Conservation (phyloP, 2,888 invertebrate species). For the Diabrotica balteata region DNA sequence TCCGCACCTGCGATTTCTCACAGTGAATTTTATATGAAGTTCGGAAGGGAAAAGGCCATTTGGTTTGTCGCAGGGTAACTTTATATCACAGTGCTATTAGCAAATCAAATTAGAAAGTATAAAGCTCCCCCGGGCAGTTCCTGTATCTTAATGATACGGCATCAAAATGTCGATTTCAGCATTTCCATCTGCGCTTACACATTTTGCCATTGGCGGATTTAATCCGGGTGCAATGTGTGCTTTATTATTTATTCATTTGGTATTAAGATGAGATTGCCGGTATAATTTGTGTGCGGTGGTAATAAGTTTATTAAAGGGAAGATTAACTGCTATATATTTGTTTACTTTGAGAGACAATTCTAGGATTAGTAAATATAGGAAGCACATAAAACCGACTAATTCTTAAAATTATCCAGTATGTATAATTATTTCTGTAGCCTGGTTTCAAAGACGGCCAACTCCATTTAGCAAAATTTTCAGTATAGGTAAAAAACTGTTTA, state of each 20-base stretch:
- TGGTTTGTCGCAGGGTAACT: conserved; percentile 19
- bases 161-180: neutral
- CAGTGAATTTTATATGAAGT: neutral
- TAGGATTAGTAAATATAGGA: too few species aligned
- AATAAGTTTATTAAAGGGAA: too few species aligned
- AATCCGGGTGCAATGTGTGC: neutral
- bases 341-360: too few species aligned
- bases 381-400: too few species aligned
- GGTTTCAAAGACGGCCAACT: too few species aligned
- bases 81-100: conserved; percentile 28
- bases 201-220: neutral
- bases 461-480: too few species aligned
- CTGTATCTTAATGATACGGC: neutral
- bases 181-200: neutral
- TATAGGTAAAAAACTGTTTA: too few species aligned
- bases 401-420: too few species aligned
- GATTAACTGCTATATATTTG: too few species aligned
- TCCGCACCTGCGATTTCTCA: neutral
- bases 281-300: too few species aligned
- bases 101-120: conserved; percentile 32
- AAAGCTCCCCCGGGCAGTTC: conserved; percentile 5
- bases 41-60: conserved; percentile 1
- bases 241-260: neutral
- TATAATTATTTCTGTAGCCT: too few species aligned
- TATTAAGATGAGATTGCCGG: neutral